Percentiles rank a stretch among this genome's conserved stretches.
Conservation (phyloP, 2,797 vertebrate genomes). For the Centroberyx gerrardi region DNA sequence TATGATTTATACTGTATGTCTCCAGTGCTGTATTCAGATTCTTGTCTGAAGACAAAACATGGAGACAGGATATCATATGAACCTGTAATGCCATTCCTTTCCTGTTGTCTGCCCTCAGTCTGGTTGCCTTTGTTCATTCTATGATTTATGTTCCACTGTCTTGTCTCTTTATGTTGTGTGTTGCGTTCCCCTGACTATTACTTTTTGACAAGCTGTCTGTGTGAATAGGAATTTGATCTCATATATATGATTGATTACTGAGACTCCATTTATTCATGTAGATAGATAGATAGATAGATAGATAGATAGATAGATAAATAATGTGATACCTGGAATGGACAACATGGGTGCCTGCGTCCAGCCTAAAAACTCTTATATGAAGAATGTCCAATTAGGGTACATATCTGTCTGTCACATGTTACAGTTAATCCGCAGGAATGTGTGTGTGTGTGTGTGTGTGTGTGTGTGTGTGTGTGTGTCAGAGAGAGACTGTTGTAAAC, state of each 20-base stretch:
- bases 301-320: no score
- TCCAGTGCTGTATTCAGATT: neutral
- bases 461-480: neutral
- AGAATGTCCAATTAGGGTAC: neutral
- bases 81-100: no score
- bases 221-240: no score
- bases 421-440: conserved; percentile 49
- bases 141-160: neutral
- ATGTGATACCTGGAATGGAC: neutral
- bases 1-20: neutral
- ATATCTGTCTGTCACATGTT: conserved; percentile 40
- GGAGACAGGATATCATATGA: no score
- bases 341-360: no score
- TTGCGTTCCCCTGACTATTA: neutral
- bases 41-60: neutral
- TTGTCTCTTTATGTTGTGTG: neutral
- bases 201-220: no score
- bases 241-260: no score
- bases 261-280: neutral
- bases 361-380: no score
- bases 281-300: conserved; percentile 10
- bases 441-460: conserved; percentile 8
- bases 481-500: conserved; percentile 34
- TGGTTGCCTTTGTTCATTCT: neutral
- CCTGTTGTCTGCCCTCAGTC: neutral